Evolutionary conservation across 2,888 invertebrate species (phyloP).

Genomic region (Tipula lateralis): DNA sequence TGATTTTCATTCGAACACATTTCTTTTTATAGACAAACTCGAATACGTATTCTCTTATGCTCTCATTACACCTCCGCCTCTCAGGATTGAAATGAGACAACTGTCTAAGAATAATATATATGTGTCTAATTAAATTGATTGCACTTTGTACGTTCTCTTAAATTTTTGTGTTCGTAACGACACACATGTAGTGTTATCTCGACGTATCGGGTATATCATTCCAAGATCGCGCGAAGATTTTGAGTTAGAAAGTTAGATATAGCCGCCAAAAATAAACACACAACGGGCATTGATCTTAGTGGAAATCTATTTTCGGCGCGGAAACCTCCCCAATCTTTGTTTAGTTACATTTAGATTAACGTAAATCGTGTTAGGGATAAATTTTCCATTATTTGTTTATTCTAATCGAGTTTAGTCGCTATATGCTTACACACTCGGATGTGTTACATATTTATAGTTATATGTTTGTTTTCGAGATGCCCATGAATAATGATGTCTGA

Average conservation of each 20-base stretch:
- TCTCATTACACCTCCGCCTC: not conserved
- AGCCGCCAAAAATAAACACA: not conserved
- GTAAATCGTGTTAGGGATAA: not conserved
- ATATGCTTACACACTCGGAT: no score
- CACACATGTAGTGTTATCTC: not conserved
- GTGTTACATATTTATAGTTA: not conserved
- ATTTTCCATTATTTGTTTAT: not conserved
- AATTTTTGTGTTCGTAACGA: not conserved
- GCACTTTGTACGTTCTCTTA: not conserved
- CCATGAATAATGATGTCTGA: not conserved
- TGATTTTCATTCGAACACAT: not conserved
- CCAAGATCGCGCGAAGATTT: no score
- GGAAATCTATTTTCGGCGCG: not conserved
- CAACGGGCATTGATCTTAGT: not conserved
- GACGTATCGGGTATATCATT: not conserved
- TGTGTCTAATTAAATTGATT: not conserved
- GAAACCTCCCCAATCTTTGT: not conserved
- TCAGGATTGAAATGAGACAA: not conserved
- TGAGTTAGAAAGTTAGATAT: not conserved
- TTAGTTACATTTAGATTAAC: not conserved
- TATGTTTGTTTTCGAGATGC: not conserved
- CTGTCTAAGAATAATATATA: not conserved
- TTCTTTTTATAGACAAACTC: not conserved
- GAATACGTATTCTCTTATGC: not conserved
- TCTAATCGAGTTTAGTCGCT: no score